A percentile compares a stretch with the other conserved stretches of the same genome.
phyloP scores from a whole-genome alignment of 1,140 invertebrate species.

The Drosophila pseudoobscura region DNA sequence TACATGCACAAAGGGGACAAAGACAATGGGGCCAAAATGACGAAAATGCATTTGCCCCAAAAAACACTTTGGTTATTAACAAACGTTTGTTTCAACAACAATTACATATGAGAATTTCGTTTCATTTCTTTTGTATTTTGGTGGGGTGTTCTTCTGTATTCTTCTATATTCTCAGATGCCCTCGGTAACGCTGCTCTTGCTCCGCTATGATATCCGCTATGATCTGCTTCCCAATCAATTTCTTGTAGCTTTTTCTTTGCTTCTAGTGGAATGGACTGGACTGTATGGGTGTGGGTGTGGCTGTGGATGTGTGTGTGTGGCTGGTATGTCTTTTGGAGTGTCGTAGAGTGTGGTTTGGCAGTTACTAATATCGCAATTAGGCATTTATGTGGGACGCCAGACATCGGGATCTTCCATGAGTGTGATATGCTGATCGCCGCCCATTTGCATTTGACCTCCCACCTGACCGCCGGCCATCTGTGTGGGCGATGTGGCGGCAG shows the following conservation, averaged over 20 bases:
- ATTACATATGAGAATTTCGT: conserved; percentile 62
- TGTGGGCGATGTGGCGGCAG: conserved; percentile 88
- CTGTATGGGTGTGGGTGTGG: conserved; percentile 34
- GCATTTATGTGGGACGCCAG: conserved; percentile 93
- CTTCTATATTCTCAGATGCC: conserved; percentile 43
- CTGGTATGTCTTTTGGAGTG: conserved; percentile 35
- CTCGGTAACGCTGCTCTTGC: conserved; percentile 25
- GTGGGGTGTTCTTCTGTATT: conserved; percentile 71
- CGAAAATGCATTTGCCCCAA: conserved; percentile 51
- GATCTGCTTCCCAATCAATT: conserved; percentile 22
- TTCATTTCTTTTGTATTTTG: conserved; percentile 59
- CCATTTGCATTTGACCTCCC: conserved; percentile 86
- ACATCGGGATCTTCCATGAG: conserved; percentile 95
- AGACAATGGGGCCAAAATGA: conserved; percentile 28
- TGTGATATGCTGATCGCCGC: conserved; percentile 89
- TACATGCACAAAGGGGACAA: conserved; percentile 59
- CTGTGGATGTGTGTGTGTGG: conserved; percentile 11
- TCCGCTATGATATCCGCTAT: background rate
- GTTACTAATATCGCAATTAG: conserved; percentile 55
- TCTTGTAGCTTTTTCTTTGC: conserved; percentile 32
- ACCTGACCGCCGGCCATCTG: conserved; percentile 84
- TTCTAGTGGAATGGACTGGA: conserved; percentile 36
- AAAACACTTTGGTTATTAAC: conserved; percentile 52
- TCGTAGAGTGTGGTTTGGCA: conserved; percentile 54
- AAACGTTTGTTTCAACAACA: conserved; percentile 46